phyloP scores from a whole-genome alignment of 2,797 vertebrate species.

The Trachurus trachurus region DNA sequence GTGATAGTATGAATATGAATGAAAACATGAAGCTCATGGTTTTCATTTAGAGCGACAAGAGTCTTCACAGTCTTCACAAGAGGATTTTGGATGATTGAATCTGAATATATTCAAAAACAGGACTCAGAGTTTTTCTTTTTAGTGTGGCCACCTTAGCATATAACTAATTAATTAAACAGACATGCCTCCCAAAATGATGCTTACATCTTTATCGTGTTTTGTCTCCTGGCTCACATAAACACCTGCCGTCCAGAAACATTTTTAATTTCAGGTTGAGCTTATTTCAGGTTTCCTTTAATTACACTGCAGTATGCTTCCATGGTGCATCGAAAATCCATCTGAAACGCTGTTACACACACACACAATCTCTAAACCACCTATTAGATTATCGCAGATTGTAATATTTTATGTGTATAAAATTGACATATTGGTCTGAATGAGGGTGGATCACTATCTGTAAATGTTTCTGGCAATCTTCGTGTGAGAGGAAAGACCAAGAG shows the following conservation, averaged over 20 bases:
- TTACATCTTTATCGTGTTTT: slow-evolving; percentile 11
- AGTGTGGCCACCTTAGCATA: background rate
- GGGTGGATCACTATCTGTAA: background rate
- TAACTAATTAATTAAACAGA: slow-evolving; percentile 16
- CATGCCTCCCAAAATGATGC: slow-evolving; percentile 8
- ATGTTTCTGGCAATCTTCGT: background rate
- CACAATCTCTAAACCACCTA: slow-evolving; percentile 1
- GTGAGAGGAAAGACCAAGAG: slow-evolving; percentile 8
- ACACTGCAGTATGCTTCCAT: slow-evolving; percentile 4
- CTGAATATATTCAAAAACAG: slow-evolving; percentile 8
- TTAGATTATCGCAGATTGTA: slow-evolving; percentile 12
- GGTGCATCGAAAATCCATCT: slow-evolving; percentile 18
- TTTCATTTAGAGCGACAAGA: slow-evolving; percentile 25
- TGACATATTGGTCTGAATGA: slow-evolving; percentile 6
- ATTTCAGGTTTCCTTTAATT: slow-evolving; percentile 29
- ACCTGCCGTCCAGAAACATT: slow-evolving; percentile 18
- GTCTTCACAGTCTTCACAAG: slow-evolving; percentile 17
- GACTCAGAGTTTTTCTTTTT: slow-evolving; percentile 14
- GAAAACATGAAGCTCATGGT: slow-evolving; percentile 17
- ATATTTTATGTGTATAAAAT: background rate
- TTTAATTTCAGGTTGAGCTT: slow-evolving; percentile 14
- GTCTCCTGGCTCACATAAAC: slow-evolving; percentile 27
- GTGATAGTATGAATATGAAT: slow-evolving; percentile 42
- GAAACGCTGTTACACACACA: background rate
- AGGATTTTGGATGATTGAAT: slow-evolving; percentile 6